A percentile compares a stretch with the other conserved stretches of the same genome.
These are phyloP conservation scores for Leptodactylus fallax DNA, from an alignment of 2,797 vertebrate species.

Conservation along the genomic window DNA sequence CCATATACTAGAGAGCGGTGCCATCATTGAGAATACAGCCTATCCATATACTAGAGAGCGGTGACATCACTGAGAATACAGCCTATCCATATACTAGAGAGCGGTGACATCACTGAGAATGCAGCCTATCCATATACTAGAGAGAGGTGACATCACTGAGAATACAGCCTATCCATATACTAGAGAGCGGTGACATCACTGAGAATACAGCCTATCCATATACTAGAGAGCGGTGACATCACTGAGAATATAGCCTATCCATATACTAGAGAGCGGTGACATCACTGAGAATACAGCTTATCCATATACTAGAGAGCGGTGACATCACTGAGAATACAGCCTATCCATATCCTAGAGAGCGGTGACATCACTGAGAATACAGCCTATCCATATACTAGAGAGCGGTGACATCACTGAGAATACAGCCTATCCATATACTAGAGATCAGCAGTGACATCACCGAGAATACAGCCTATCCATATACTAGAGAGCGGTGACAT, in stretches of 20 bases:
- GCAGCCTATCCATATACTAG: not conserved
- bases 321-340: not conserved
- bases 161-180: not conserved
- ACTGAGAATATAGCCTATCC: not conserved
- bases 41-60: not conserved
- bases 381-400: not conserved
- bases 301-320: not conserved
- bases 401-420: constrained; percentile 9
- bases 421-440: not conserved
- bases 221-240: not conserved
- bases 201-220: constrained; percentile 14
- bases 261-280: not conserved
- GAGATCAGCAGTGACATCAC: not conserved
- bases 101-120: not conserved
- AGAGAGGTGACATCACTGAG: not conserved
- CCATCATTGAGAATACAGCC: not conserved
- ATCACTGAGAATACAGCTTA: not conserved
- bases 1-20: not conserved
- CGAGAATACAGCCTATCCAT: constrained; percentile 8
- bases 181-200: constrained; percentile 6
- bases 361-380: not conserved
- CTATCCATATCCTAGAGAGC: not conserved
- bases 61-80: not conserved
- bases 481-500: not conserved
- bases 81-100: not conserved